Percentiles rank a stretch among this genome's conserved stretches.
phyloP scores from a whole-genome alignment of 1,140 invertebrate species.

The Aricia agestis region DNA sequence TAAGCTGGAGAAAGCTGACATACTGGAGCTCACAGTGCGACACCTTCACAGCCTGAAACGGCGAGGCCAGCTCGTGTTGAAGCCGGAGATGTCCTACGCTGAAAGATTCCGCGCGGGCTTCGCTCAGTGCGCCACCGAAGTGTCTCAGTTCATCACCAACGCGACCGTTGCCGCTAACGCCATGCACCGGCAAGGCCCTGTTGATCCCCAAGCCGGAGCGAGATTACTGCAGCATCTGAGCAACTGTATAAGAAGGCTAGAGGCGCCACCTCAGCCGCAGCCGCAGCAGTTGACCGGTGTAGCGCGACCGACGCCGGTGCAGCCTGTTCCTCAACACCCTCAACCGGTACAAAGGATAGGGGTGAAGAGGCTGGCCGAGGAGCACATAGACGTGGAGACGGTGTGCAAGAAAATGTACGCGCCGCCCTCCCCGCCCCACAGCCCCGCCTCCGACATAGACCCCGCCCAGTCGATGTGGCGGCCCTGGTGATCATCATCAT shows the following conservation, averaged over 20 bases:
- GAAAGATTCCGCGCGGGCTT: conserved; percentile 91
- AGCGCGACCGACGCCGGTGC: conserved; percentile 57
- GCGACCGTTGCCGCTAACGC: conserved; percentile 87
- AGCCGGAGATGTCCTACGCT: conserved; percentile 82
- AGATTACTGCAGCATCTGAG: conserved; percentile 90
- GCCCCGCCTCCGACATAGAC: conserved; percentile 75
- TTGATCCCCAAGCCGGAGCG: conserved; percentile 89
- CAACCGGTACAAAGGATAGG: conserved; percentile 55
- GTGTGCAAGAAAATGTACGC: conserved; percentile 65
- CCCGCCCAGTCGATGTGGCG: conserved; percentile 74
- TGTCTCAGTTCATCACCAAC: conserved; percentile 81
- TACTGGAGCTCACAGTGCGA: conserved; percentile 94
- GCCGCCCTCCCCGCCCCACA: conserved; percentile 76
- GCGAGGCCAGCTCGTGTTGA: conserved; percentile 81
- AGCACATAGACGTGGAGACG: conserved; percentile 49
- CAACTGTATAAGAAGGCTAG: conserved; percentile 81
- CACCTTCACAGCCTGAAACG: conserved; percentile 86
- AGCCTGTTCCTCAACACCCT: conserved; percentile 71
- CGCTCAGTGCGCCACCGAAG: conserved; percentile 94
- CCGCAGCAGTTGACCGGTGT: conserved; percentile 58
- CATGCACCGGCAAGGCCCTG: conserved; percentile 76
- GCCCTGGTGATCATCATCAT: conserved; percentile 67
- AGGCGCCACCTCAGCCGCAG: conserved; percentile 51
- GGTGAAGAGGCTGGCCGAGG: conserved; percentile 55
- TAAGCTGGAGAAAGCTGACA: conserved; percentile 97